Base-by-base conservation (phyloP, 1,140 invertebrate genomes). In the Zaprionus ghesquierei region DNA sequence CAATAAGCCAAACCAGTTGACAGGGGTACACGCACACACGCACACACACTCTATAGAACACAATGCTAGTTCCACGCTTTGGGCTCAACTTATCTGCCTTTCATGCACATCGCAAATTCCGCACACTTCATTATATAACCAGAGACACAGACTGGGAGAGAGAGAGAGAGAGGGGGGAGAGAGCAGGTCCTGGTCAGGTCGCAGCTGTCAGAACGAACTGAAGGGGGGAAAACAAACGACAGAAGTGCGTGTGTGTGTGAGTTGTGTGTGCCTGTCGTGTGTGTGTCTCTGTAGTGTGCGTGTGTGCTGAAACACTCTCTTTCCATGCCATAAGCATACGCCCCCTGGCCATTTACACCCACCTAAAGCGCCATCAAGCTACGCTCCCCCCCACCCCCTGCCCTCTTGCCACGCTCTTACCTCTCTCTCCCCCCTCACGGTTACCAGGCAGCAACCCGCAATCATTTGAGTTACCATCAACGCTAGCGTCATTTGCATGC, bases 401-500 rank as follows among this genome's bases (percentile, higher is more conserved):
- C 27, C 15, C 10, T 12, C 27, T 51, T n/a, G 0, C 27, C 27
- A 5, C 27, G 6, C n/a, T 1, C 2, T n/a, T 8, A 8, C n/a
- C 5, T 15, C n/a, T 1, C 35, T n/a, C 35, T 15, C n/a, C n/a
- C n/a, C n/a, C n/a, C n/a, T n/a, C n/a, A 41, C 35, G 15, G 35
- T 54, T 29, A 41, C 35, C 33, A 6, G 6, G 49, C 50, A 41
- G n/a, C 54, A 50, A 38, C 50, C 51, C 59, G 38, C 69, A 81
- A 66, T 78, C 75, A 58, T 53, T 75, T 79, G 58, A 69, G 71
- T 71, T 82, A 80, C 66, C 73, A 68, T 72, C 61, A 63, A 63
- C 68, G 64, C 68, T 27, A 31, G 63, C 77, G 82, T 81, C 82
- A 86, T 87, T 86, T 86, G 81, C 81, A 86, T 86, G 82, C 82